Conservation (phyloP, 2,113 vertebrate genomes). For the Promerops cafer region DNA sequence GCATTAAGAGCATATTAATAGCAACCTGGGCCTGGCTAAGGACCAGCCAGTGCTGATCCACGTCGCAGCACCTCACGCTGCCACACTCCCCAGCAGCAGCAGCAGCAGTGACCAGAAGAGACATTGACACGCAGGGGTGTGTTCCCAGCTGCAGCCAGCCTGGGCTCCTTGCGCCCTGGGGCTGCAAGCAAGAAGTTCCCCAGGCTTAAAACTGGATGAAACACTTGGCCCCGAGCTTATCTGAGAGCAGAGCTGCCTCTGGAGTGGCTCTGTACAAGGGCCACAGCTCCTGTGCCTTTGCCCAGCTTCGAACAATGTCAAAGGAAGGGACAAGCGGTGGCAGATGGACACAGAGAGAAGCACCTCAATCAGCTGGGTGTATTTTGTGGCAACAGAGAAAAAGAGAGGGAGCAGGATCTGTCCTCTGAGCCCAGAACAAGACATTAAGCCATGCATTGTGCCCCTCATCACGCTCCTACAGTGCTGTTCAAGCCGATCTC, state of each 20-base stretch:
- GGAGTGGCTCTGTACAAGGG: neutral
- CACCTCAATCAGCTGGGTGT: neutral
- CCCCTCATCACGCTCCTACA: neutral
- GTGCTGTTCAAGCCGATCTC: neutral
- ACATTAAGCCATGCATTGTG: neutral
- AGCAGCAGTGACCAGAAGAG: neutral
- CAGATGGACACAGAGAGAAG: neutral
- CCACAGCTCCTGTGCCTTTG: neutral
- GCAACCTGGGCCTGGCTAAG: neutral
- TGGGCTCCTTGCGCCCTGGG: neutral
- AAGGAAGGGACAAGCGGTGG: neutral
- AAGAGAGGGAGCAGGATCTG: neutral
- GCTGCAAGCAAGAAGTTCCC: neutral
- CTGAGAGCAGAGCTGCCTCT: neutral
- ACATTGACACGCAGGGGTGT: accelerated
- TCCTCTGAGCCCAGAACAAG: neutral
- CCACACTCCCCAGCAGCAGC: neutral
- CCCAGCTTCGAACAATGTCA: accelerated
- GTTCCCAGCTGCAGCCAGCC: neutral
- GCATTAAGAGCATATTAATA: neutral
- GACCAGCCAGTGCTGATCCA: neutral
- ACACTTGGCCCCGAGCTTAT: neutral
- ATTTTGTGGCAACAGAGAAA: neutral
- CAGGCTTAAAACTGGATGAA: neutral
- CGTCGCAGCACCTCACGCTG: neutral